Evolutionary conservation across 2,113 vertebrate species (phyloP), one percentile per base, ranked within the genome.

Genomic region (Pavo muticus): DNA sequence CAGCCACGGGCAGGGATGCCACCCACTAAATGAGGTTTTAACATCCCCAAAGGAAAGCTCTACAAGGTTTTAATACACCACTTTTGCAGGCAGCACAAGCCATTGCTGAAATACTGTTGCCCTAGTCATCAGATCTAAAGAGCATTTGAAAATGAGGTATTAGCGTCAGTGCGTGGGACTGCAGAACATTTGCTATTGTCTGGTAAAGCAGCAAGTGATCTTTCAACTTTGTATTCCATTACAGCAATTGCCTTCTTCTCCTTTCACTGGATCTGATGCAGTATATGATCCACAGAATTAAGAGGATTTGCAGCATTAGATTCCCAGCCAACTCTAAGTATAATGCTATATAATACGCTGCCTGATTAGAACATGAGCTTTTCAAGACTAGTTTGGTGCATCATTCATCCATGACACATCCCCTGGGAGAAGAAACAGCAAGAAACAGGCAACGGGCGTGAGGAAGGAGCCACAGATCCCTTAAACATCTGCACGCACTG

Each of bases 341-440:
- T 23, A 91, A 88, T 42, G 44, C 84, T 93, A 88, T 71, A 54
- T 54, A 88, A 94, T 87, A 84, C 14, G 29, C 52, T 64, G 56
- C 32, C 76, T 19, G 11, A 89, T 56, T 24, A 92, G 70, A 93
- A 68, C 27, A 50, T 21, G 42, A 91, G 73, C 56, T 81, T 30
- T 87, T 95, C 56, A 84, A 74, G 70, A 71, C 32, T 74, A 30
- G n/a, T 56, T 91, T 87, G 52, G 67, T 82, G 35, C n/a, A 84
- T 54, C 74, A 82, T n/a, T 48, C 70, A 89, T n/a, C 32, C 59
- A 16, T 27, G 56, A 29, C 67, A 82, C 67, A 40, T 68, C 65
- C 70, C 61, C 47, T 78, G 69, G 44, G 50, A 2, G 1, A 10
- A 59, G 20, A 65, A 37, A 47, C 69, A 88, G 50, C 40, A 59